Conservation (phyloP, 2,113 vertebrate genomes). For the Odocoileus virginianus region DNA sequence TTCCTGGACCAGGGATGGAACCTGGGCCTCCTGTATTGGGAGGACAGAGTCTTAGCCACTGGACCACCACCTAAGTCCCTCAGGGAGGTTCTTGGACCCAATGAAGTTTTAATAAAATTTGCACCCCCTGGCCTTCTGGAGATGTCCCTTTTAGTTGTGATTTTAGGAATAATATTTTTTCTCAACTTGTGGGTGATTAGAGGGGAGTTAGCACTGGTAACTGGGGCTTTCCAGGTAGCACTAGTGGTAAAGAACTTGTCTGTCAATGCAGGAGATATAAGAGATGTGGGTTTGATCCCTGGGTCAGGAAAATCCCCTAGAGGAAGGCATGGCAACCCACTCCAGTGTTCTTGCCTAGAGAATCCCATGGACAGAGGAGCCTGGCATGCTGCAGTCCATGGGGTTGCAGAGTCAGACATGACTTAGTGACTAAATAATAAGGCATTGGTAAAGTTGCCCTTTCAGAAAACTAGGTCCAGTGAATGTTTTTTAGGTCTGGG, state of each 20-base stretch:
- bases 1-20: not conserved
- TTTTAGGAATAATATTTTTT: not conserved
- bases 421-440: not conserved
- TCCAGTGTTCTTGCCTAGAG: not conserved
- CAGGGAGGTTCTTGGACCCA: not conserved
- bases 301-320: not conserved
- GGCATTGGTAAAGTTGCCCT: not conserved
- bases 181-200: not conserved
- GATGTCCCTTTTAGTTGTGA: not conserved
- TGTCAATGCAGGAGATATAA: not conserved
- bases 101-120: not conserved
- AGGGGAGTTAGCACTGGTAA: not conserved
- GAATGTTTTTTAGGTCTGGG: not conserved
- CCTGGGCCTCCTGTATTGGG: not conserved
- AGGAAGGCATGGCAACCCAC: not conserved
- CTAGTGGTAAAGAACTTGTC: not conserved
- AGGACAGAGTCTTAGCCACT: not conserved
- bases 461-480: not conserved
- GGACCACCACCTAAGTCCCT: not conserved
- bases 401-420: not conserved
- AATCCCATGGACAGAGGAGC: not conserved
- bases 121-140: not conserved
- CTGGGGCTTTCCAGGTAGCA: not conserved
- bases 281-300: not conserved
- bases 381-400: not conserved